Evolutionary conservation across 2,888 invertebrate species (phyloP), one percentile per base, ranked within the genome.

Genomic region (Ophioninae sp.): DNA sequence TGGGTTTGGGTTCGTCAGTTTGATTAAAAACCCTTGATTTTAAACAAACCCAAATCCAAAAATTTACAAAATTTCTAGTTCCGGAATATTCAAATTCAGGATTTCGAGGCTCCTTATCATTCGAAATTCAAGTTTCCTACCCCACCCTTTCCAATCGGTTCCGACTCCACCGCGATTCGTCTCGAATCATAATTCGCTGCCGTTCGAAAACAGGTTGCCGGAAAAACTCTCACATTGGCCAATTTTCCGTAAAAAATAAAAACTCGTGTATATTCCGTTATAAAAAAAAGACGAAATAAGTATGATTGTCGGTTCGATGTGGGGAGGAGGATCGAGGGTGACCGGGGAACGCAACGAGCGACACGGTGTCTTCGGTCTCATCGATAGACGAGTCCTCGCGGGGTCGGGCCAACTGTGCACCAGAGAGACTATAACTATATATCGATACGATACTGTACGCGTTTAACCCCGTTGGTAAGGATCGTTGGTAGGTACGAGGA

Each of bases 401-500:
- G 2, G 30, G 30, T 30, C 30, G 51, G 6, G 51, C 51, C 17
- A 51, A 51, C 13, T 51, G 51, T 51, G 30, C 69, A 44, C 17
- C 13, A 63, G n/a, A 8, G n/a, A 17, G 30, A n/a, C n/a, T n/a
- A n/a, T n/a, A n/a, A n/a, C n/a, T n/a, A n/a, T n/a, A n/a, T n/a
- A n/a, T n/a, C n/a, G n/a, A n/a, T n/a, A n/a, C n/a, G 0, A 17
- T 23, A 44, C 58, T 20, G 13, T 61, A 44, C 10, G 59, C 44
- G 59, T 58, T n/a, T 77, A 67, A 30, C 30, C 30, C 59, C 58
- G 68, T 81, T 59, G 65, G 74, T 63, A 37, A 77, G 78, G 77
- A 76, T 79, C 72, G 63, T 76, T 67, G 64, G n/a, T 80, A 64
- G 59, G 83, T 82, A 86, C 84, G 81, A 84, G 84, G 82, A 83